A percentile compares a stretch with the other conserved stretches of the same genome.
Conservation (phyloP, 2,113 vertebrate genomes). For the Echinops telfairi region DNA sequence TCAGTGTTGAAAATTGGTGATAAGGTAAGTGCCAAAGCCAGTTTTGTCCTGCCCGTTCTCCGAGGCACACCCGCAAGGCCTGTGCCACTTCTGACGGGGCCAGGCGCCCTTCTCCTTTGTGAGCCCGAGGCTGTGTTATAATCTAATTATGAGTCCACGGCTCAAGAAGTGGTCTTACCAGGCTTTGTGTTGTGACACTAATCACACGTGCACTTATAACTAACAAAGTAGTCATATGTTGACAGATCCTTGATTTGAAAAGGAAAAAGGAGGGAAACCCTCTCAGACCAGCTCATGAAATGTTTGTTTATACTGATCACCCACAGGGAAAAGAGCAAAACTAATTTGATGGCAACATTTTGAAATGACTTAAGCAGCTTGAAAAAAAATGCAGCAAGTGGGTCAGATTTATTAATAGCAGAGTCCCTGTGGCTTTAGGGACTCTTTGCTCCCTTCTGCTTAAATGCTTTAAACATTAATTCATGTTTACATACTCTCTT, state of each 20-base stretch:
- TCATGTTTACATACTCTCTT: not conserved
- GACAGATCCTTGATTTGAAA: conserved; percentile 35
- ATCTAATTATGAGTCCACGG: not conserved
- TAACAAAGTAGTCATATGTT: not conserved
- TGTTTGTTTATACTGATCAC: conserved; percentile 47
- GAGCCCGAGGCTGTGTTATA: conserved; percentile 35
- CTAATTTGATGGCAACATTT: conserved; percentile 47
- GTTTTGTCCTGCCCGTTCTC: not conserved
- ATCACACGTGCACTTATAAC: not conserved
- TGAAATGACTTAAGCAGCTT: conserved; percentile 41
- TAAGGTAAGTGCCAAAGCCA: not conserved
- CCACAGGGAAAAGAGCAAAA: conserved; percentile 13
- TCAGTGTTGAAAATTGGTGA: not conserved
- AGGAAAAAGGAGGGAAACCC: not conserved
- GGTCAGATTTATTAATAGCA: conserved; percentile 26
- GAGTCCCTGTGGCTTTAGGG: conserved; percentile 14
- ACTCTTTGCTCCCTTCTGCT: conserved; percentile 20
- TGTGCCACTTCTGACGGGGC: conserved; percentile 21
- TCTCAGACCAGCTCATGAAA: not conserved
- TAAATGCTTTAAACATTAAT: conserved; percentile 49
- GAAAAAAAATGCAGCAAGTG: conserved; percentile 1
- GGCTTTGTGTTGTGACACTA: conserved; percentile 12
- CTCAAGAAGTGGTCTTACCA: not conserved
- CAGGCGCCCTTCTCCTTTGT: not conserved
- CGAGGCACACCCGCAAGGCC: not conserved